Percentiles rank a stretch among this genome's conserved stretches.
These are phyloP conservation scores for Melanophora roralis DNA, from an alignment of 2,888 invertebrate species.

Conservation along the genomic window DNA sequence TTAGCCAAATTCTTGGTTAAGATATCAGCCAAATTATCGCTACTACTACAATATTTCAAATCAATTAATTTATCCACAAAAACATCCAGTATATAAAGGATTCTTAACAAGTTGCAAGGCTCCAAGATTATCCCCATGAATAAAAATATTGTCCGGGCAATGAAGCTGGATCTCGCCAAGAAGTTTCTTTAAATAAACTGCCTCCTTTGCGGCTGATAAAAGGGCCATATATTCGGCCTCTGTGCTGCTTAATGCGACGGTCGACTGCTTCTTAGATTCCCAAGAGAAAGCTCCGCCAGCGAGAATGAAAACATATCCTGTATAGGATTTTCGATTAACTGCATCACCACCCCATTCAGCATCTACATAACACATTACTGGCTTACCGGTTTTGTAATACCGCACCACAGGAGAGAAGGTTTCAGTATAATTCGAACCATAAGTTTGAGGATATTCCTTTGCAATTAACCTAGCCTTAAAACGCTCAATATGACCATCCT, in stretches of 20 bases:
- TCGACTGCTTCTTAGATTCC: slow-evolving; percentile 56
- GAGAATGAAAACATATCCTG: slow-evolving; percentile 48
- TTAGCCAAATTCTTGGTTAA: slow-evolving; percentile 47
- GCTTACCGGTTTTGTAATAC: slow-evolving; percentile 51
- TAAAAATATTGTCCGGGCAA: background rate
- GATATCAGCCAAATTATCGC: slow-evolving; percentile 46
- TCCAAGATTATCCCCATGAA: slow-evolving; percentile 8
- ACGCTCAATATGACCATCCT: background rate
- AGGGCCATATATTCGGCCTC: slow-evolving; percentile 20
- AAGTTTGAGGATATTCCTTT: slow-evolving; percentile 49
- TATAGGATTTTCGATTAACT: slow-evolving; percentile 59
- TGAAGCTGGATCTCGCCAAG: background rate
- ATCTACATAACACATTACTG: slow-evolving; percentile 56
- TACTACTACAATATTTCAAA: slow-evolving; percentile 40
- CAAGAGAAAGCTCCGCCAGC: slow-evolving; percentile 54
- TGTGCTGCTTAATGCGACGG: slow-evolving; percentile 48
- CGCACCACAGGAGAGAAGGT: slow-evolving; percentile 57
- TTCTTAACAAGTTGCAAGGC: slow-evolving; percentile 43
- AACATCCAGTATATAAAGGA: slow-evolving; percentile 36
- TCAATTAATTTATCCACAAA: slow-evolving; percentile 31
- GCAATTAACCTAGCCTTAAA: slow-evolving; percentile 45
- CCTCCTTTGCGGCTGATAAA: slow-evolving; percentile 1
- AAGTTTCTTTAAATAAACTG: background rate
- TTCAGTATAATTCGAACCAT: slow-evolving; percentile 53
- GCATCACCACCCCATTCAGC: slow-evolving; percentile 62